Percentiles rank a stretch among this genome's conserved stretches.
Conservation (phyloP, 2,113 vertebrate species). For the Leucopsar rothschildi region DNA sequence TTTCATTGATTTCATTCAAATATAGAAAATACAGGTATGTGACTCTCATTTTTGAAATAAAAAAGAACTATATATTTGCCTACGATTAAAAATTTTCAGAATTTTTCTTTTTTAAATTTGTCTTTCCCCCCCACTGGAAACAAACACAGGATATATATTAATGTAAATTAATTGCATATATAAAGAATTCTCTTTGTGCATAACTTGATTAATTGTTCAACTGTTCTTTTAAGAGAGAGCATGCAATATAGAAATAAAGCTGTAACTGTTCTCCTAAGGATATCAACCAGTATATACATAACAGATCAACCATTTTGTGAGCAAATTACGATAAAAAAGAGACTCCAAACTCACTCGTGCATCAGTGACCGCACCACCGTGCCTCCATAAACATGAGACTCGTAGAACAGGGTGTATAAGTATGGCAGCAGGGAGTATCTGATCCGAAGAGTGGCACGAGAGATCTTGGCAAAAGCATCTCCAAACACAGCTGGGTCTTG, state of each 20-base stretch:
- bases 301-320: not conserved
- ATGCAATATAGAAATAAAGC: not conserved
- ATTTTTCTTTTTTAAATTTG: not conserved
- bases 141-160: not conserved
- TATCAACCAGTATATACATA: not conserved
- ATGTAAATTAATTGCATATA: not conserved
- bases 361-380: constrained; percentile 82
- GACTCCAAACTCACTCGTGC: constrained; percentile 79
- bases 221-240: not conserved
- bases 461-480: constrained; percentile 67
- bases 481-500: constrained; percentile 83
- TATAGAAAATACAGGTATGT: not conserved
- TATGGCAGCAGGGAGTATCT: constrained; percentile 87
- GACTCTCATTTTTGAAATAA: not conserved
- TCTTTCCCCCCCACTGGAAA: not conserved
- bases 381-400: constrained; percentile 75
- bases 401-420: constrained; percentile 86
- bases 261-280: not conserved
- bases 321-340: not conserved
- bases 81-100: not conserved
- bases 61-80: not conserved
- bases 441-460: constrained; percentile 78
- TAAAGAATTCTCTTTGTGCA: not conserved
- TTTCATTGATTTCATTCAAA: not conserved
- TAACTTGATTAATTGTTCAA: not conserved